Evolutionary conservation across 1,140 invertebrate genomes (phyloP).

Genomic region (Papilio machaon): DNA sequence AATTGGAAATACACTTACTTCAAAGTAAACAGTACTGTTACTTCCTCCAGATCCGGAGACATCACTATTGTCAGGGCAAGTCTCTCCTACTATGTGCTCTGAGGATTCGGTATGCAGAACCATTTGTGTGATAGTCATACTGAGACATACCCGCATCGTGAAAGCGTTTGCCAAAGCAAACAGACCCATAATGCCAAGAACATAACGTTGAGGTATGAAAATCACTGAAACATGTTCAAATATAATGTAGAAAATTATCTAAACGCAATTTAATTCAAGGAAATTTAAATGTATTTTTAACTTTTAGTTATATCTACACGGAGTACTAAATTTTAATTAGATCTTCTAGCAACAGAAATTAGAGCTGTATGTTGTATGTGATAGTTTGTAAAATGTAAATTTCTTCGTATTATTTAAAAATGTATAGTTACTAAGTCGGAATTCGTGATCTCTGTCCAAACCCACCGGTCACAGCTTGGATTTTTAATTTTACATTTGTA

Average conservation of each 20-base stretch:
- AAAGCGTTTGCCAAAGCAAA: conserved; percentile 92
- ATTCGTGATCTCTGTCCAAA: background rate
- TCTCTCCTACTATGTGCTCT: conserved; percentile 67
- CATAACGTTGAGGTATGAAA: conserved; percentile 86
- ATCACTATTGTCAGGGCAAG: conserved; percentile 61
- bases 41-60: conserved; percentile 26
- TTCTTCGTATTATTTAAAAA: too few species aligned
- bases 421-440: too few species aligned
- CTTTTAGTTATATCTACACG: too few species aligned
- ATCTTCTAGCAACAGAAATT: too few species aligned
- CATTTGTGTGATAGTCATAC: conserved; percentile 95
- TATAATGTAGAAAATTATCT: too few species aligned
- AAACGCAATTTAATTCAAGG: too few species aligned
- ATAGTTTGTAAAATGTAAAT: too few species aligned
- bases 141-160: conserved; percentile 93
- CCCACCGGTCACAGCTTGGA: too few species aligned
- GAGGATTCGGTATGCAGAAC: conserved; percentile 70
- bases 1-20: conserved; percentile 38
- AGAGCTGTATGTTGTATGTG: too few species aligned
- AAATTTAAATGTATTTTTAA: too few species aligned
- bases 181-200: conserved; percentile 91
- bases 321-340: too few species aligned
- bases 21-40: conserved; percentile 40
- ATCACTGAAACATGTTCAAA: conserved; percentile 73
- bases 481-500: background rate